These are phyloP conservation scores for Myotis lucifugus DNA, from an alignment of 2,113 vertebrate genomes.

Conservation along the genomic window DNA sequence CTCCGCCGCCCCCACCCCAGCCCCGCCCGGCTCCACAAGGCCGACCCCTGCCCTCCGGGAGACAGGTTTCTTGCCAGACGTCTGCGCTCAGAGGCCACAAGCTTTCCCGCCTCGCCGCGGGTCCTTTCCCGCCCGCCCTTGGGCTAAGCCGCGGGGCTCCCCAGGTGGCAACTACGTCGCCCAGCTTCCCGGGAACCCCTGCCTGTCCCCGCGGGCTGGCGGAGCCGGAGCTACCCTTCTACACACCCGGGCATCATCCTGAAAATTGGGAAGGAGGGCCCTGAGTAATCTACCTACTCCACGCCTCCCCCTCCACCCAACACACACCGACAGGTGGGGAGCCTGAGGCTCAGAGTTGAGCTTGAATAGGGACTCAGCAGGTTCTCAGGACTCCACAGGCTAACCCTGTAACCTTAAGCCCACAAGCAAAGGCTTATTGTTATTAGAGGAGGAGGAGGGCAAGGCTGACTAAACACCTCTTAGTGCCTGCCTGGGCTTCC, in stretches of 20 bases:
- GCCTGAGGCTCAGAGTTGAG: not conserved
- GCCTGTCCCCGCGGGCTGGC: not conserved
- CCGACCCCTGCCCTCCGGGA: not conserved
- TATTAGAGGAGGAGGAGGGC: not conserved
- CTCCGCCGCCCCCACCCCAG: not conserved
- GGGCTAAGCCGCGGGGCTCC: not conserved
- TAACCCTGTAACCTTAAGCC: not conserved
- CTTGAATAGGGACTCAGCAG: not conserved
- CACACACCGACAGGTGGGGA: not conserved
- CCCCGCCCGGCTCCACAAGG: not conserved
- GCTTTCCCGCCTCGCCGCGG: slow-evolving; percentile 4
- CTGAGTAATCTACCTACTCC: not conserved
- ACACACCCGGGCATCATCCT: not conserved
- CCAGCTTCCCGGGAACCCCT: not conserved
- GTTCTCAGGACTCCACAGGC: not conserved
- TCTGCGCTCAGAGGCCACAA: not conserved
- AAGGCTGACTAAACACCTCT: not conserved
- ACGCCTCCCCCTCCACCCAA: not conserved
- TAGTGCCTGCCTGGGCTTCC: not conserved
- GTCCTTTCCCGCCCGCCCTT: not conserved
- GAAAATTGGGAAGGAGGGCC: not conserved
- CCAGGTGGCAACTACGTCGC: not conserved
- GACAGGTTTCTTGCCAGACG: not conserved
- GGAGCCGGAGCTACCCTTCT: not conserved
- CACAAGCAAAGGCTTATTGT: slow-evolving; percentile 25